Percentiles rank a stretch among this genome's conserved stretches.
phyloP scores from a whole-genome alignment of 2,797 vertebrate species.

The Paedocypris micromegethes region DNA sequence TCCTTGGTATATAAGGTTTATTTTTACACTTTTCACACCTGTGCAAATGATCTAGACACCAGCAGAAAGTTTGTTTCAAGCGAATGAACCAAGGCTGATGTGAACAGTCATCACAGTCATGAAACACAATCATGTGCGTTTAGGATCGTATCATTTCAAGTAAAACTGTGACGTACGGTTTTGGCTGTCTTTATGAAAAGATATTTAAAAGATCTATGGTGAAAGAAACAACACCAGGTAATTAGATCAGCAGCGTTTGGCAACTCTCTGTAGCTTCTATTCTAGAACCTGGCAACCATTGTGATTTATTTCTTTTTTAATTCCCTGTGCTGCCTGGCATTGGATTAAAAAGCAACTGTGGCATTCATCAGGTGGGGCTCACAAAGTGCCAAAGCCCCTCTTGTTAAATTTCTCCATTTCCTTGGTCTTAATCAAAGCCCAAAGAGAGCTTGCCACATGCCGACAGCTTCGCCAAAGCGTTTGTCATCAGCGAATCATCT shows the following conservation, averaged over 20 bases:
- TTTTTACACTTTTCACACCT: too few relatives aligned
- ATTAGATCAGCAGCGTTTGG: conserved; percentile 43
- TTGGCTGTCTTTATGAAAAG: too few relatives aligned
- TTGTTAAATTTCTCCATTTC: conserved; percentile 37
- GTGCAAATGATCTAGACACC: too few relatives aligned
- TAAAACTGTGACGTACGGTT: too few relatives aligned
- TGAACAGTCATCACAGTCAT: too few relatives aligned
- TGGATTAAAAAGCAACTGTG: conserved; percentile 42
- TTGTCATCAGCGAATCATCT: conserved; percentile 41
- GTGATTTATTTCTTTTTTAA: conserved; percentile 49
- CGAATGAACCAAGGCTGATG: too few relatives aligned
- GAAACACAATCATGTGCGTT: too few relatives aligned
- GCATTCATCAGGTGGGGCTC: conserved; percentile 33
- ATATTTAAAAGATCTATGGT: conserved; percentile 55
- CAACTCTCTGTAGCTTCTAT: conserved; percentile 53
- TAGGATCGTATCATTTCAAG: too few relatives aligned
- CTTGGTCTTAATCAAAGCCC: conserved; percentile 51
- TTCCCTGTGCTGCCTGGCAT: conserved; percentile 59
- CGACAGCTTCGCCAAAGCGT: conserved; percentile 42
- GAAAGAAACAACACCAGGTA: conserved; percentile 33
- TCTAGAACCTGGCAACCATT: conserved; percentile 62
- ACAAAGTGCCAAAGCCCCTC: conserved; percentile 41
- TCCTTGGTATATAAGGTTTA: too few relatives aligned
- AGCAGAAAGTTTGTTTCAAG: too few relatives aligned
- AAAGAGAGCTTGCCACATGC: conserved; percentile 47